Evolutionary conservation across 2,888 invertebrate species (phyloP).

Genomic region (Steinernema carpocapsae): DNA sequence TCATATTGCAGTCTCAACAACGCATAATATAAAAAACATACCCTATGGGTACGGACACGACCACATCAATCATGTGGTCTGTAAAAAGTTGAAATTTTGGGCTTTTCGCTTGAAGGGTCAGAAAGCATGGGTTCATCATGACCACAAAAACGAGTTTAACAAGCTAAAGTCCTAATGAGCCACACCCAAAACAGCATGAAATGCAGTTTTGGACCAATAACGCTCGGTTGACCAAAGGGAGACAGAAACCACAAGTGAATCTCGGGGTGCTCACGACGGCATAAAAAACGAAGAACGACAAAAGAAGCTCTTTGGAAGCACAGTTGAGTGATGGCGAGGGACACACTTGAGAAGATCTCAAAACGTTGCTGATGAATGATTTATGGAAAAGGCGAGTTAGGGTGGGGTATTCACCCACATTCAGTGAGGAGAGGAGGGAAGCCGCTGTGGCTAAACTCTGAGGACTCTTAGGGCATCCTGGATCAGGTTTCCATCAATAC

Average conservation of each 20-base stretch:
- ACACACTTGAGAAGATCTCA: neutral
- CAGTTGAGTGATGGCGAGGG: neutral
- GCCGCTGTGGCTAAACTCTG: neutral
- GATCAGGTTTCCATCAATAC: conserved; percentile 20
- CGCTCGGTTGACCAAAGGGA: neutral
- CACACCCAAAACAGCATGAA: too few species aligned
- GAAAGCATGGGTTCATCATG: too few species aligned
- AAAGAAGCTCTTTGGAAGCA: neutral
- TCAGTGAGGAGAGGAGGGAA: too few species aligned
- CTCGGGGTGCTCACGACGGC: neutral
- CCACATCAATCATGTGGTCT: too few species aligned
- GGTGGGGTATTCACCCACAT: too few species aligned
- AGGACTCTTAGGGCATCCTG: neutral
- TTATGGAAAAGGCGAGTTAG: conserved; percentile 12
- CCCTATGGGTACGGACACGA: too few species aligned
- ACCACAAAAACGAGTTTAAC: too few species aligned
- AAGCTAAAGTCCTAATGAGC: too few species aligned
- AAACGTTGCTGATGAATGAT: conserved; percentile 14
- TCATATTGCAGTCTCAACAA: too few species aligned
- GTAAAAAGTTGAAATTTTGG: too few species aligned
- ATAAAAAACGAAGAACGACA: neutral
- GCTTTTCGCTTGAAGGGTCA: too few species aligned
- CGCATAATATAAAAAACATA: too few species aligned
- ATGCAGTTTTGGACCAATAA: neutral
- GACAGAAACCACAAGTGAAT: neutral